phyloP scores from a whole-genome alignment of 2,888 invertebrate genomes.

The Lacanobia wlatinum region DNA sequence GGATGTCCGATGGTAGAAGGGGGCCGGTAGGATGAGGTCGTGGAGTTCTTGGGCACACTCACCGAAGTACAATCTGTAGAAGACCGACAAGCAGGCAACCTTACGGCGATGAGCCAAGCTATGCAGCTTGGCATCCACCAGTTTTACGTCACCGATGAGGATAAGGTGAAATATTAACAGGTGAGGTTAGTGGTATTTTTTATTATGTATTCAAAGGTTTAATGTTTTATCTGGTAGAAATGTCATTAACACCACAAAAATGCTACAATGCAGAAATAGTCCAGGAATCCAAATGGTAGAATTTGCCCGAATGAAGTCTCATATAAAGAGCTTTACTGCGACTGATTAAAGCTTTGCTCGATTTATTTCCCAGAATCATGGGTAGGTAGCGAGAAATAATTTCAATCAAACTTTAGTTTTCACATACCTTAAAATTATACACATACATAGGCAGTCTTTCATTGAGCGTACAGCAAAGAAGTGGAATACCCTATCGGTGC shows the following conservation, averaged over 20 bases:
- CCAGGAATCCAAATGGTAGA: background rate
- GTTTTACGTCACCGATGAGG: too few species aligned
- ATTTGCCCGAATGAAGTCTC: slow-evolving; percentile 1
- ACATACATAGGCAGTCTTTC: too few species aligned
- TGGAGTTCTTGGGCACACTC: too few species aligned
- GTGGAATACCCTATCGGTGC: background rate
- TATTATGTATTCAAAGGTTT: too few species aligned
- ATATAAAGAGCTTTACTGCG: background rate
- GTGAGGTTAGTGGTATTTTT: background rate
- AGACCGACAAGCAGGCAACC: too few species aligned
- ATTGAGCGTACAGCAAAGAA: background rate
- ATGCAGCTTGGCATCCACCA: too few species aligned
- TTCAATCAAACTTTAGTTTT: background rate
- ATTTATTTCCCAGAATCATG: background rate
- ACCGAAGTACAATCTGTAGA: too few species aligned
- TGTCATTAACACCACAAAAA: background rate
- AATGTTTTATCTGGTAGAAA: background rate
- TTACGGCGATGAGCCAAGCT: too few species aligned
- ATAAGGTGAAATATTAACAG: background rate
- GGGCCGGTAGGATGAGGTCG: too few species aligned
- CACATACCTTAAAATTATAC: background rate
- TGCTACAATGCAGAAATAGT: background rate
- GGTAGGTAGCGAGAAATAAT: background rate
- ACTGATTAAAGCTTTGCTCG: background rate
- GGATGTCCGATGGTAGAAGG: too few species aligned